Evolutionary conservation across 2,113 vertebrate species (phyloP), one percentile per base, ranked within the genome.

Genomic region (Pseudonaja textilis): DNA sequence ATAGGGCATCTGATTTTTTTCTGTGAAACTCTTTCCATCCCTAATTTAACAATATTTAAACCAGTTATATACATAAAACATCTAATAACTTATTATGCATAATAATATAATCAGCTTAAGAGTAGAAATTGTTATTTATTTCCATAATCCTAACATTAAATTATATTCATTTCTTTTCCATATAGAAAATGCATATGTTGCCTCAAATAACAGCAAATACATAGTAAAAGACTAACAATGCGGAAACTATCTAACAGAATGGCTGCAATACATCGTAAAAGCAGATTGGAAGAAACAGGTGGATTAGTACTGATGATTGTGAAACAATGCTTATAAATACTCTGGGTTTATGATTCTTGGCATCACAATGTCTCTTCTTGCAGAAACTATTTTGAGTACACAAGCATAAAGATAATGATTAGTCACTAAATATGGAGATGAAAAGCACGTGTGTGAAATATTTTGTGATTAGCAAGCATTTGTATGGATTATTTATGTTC

Each of bases 371-470:
- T 14, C 90, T 91, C 93, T 96, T 90, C 93, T 96, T 94, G 93
- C 93, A 97, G 94, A 96, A 94, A 96, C 34, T 86, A 85, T 96
- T 95, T 91, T 91, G 93, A 94, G 94, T 94, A 96, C 26, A 23
- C 64, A 91, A 90, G 90, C 64, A 94, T 34, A 81, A 90, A 91
- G 9, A 89, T 57, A 34, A 29, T 61, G 95, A 88, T 95, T 94
- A 95, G 93, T 95, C 94, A 93, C 94, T 96, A 54, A 88, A 94
- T 90, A 89, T 22, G 45, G 39, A 59, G 88, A 97, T 93, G 95
- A 97, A 96, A 96, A 97, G 95, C 95, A 96, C 45, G 94, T 91
- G 89, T 57, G 91, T 88, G 90, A 93, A 94, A 50, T 87, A 95
- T 69, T 94, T 59, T 94, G 85, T 93, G 89, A 55, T 91, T 89